A percentile compares a stretch with the other conserved stretches of the same genome.
Evolutionary conservation across 2,113 vertebrate species (phyloP).

Genomic region (Ranitomeya imitator): DNA sequence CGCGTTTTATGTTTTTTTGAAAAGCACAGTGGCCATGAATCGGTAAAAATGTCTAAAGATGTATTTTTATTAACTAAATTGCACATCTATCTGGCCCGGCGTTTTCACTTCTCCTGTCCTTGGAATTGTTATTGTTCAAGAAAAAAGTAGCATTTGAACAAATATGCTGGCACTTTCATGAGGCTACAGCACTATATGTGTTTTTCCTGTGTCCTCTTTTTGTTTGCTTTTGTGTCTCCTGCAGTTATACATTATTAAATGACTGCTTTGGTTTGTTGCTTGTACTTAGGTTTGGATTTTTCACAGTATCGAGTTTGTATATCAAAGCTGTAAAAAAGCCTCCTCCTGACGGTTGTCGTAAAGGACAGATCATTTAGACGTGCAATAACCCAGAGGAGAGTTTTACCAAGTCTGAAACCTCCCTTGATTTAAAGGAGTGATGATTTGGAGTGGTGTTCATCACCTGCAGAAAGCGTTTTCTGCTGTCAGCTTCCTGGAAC

Average conservation of each 20-base stretch:
- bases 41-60: too few relatives aligned
- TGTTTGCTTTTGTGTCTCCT: neutral
- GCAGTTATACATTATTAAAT: neutral
- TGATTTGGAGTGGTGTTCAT: neutral
- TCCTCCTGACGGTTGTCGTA: neutral
- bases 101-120: neutral
- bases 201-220: neutral
- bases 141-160: neutral
- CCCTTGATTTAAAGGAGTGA: neutral
- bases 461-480: neutral
- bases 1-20: too few relatives aligned
- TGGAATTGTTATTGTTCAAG: neutral
- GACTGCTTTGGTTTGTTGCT: neutral
- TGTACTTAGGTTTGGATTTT: neutral
- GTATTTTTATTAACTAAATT: too few relatives aligned
- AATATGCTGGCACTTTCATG: neutral
- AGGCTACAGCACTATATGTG: neutral
- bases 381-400: neutral
- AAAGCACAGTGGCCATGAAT: neutral
- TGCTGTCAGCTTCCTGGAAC: neutral
- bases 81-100: too few relatives aligned
- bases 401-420: neutral
- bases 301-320: neutral
- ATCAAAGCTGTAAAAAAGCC: slow-evolving; percentile 3
- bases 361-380: neutral